Evolutionary conservation across 2,888 invertebrate genomes (phyloP), one percentile per base, ranked within the genome.

Genomic region (Latrodectus elegans): DNA sequence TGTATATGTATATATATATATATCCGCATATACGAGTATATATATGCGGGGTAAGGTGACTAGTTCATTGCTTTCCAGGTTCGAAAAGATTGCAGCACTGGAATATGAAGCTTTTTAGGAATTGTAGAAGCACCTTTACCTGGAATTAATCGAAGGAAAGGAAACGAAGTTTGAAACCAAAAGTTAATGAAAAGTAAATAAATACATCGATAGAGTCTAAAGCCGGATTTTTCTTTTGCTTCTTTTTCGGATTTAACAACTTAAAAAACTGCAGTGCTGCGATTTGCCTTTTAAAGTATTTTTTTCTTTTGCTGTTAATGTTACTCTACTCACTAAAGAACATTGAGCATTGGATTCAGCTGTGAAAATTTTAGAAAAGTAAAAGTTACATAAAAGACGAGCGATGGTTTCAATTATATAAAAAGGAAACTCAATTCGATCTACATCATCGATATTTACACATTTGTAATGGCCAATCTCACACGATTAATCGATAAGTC

Each of bases 261-360:
- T 65, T 55, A 26, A 22, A 60, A 49, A 68, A 17, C 65, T 70
- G 75, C 71, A 51, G 70, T 49, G 15, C 15, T 74, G 65, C 51
- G 14, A 64, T 76, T 49, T 26, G 68, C 79, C 55, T 22, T 51
- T 64, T 9, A 26, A 60, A 53, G 68, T 71, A 49, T 71, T 70
- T 55, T n/a, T 38, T 38, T 60, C 49, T 71, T 52, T 64, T 72
- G 67, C 65, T 73, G 65, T 60, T 72, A 60, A 17, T 67, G 26
- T 71, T 74, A 38, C n/a, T 53, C 79, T 80, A 75, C 68, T 51
- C 77, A 71, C 85, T 85, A 80, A 83, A 85, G 55, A 79, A 85
- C 85, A 80, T 85, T 85, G 85, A 85, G 85, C 85, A 80, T 85
- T 67, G 71, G 84, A 77, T 75, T 76, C 76, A 73, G 75, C 80